These are phyloP conservation scores for Zygaena filipendulae DNA, from an alignment of 2,888 invertebrate species.

Conservation along the genomic window DNA sequence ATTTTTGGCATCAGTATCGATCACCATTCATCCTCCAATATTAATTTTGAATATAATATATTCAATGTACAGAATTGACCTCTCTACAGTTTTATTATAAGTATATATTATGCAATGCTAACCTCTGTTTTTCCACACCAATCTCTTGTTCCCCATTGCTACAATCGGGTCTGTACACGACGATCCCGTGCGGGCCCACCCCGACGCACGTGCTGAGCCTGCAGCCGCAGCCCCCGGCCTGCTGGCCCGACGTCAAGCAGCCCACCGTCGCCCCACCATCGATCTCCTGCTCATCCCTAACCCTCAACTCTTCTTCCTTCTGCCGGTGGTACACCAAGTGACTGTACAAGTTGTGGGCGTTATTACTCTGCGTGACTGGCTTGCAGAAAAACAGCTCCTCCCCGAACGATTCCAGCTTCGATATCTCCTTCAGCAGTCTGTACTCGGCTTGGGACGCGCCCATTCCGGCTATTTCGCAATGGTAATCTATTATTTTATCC, in stretches of 20 bases:
- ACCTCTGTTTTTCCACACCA: constrained; percentile 74
- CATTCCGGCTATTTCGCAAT: constrained; percentile 73
- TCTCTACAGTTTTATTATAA: no score
- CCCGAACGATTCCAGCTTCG: constrained; percentile 83
- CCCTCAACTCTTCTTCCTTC: constrained; percentile 64
- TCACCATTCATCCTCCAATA: no score
- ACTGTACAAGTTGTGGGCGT: constrained; percentile 82
- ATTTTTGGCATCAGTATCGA: no score
- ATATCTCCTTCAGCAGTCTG: constrained; percentile 83
- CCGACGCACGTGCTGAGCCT: constrained; percentile 71
- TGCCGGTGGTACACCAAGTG: constrained; percentile 73
- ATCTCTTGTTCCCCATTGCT: constrained; percentile 68
- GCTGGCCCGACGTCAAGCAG: constrained; percentile 51
- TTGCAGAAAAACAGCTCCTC: constrained; percentile 85
- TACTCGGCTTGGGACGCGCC: constrained; percentile 84
- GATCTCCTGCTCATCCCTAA: constrained; percentile 45
- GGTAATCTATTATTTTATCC: constrained; percentile 72
- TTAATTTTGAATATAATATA: no score
- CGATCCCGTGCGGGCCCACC: constrained; percentile 86
- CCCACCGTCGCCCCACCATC: constrained; percentile 58
- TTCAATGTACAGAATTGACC: no score
- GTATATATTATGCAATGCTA: background rate
- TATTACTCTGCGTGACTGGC: constrained; percentile 63
- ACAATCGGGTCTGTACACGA: constrained; percentile 70
- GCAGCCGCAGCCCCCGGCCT: constrained; percentile 53